Conservation (phyloP, 2,113 vertebrate genomes). For the Malurus cyaneus region DNA sequence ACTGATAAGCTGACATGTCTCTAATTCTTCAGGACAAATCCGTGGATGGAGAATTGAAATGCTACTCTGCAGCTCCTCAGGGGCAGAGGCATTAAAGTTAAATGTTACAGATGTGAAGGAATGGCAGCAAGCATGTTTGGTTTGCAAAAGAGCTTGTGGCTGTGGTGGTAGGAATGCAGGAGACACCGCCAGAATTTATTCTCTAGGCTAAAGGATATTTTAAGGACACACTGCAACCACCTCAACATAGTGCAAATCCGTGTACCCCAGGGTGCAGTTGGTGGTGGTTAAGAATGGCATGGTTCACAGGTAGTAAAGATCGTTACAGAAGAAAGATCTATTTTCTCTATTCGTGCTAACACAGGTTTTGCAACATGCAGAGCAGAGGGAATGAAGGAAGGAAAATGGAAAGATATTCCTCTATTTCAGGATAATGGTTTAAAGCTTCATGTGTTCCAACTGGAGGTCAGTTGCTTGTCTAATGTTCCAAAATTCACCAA, state of each 20-base stretch:
- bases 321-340: neutral
- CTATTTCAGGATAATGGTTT: neutral
- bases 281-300: neutral
- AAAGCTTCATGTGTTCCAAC: neutral
- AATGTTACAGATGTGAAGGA: slow-evolving; percentile 71
- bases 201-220: slow-evolving; percentile 53
- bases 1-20: slow-evolving; percentile 66
- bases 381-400: neutral
- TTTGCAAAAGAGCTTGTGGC: slow-evolving; percentile 50
- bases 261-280: neutral
- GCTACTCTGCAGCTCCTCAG: slow-evolving; percentile 59
- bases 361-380: neutral
- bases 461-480: neutral
- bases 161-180: slow-evolving; percentile 12
- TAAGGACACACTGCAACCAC: neutral
- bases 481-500: neutral
- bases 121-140: slow-evolving; percentile 47
- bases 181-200: slow-evolving; percentile 48
- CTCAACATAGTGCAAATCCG: neutral
- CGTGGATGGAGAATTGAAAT: slow-evolving; percentile 29
- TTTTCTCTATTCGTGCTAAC: neutral
- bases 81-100: slow-evolving; percentile 70
- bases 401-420: neutral
- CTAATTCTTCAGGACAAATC: slow-evolving; percentile 66
- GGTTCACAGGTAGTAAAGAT: neutral